Evolutionary conservation across 2,797 vertebrate genomes (phyloP).

Genomic region (Anabacerthia variegaticeps): DNA sequence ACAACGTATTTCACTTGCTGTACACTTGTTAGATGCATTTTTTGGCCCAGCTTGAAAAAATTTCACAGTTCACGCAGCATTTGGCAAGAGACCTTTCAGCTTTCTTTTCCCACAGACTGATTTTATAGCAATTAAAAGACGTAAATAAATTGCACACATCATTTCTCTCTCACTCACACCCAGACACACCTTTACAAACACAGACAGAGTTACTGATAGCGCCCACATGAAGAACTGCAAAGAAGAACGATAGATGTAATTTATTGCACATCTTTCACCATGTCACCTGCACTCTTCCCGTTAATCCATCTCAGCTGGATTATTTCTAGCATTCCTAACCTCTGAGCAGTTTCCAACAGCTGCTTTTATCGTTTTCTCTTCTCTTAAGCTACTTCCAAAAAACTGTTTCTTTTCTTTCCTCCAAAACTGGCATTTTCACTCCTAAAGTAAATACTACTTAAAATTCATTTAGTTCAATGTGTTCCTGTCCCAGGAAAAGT

Average conservation of each 20-base stretch:
- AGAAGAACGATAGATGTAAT: not conserved
- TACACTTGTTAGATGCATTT: constrained; percentile 62
- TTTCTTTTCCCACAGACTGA: constrained; percentile 36
- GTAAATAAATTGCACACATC: not conserved
- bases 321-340: constrained; percentile 63
- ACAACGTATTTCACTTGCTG: constrained; percentile 53
- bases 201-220: not conserved
- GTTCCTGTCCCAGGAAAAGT: not conserved
- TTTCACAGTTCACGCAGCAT: constrained; percentile 48
- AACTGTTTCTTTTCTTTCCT: not conserved
- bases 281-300: constrained; percentile 22
- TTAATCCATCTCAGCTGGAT: constrained; percentile 52
- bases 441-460: not conserved
- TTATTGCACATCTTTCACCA: not conserved
- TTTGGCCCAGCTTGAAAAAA: constrained; percentile 70
- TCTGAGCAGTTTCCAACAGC: constrained; percentile 60
- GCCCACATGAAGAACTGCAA: not conserved
- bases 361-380: not conserved
- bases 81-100: constrained; percentile 23
- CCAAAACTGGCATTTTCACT: not conserved
- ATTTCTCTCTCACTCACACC: not conserved
- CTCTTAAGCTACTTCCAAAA: not conserved
- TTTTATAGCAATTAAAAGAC: not conserved
- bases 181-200: not conserved
- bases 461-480: not conserved